These are phyloP conservation scores for Okamejei kenojei DNA, from an alignment of 2,797 vertebrate genomes.

Conservation along the genomic window DNA sequence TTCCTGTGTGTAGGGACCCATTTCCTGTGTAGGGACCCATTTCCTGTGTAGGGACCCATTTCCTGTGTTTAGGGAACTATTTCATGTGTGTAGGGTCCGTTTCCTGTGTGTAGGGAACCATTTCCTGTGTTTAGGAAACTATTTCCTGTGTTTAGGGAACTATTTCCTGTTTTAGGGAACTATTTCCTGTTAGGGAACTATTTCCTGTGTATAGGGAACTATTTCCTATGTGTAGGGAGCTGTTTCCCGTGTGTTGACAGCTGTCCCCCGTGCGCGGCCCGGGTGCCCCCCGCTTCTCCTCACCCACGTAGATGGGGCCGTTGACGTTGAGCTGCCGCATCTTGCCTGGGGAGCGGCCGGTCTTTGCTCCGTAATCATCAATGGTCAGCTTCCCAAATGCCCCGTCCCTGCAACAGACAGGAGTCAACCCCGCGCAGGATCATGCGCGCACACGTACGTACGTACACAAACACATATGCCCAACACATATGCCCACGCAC, in stretches of 20 bases:
- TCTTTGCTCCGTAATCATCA: conserved; percentile 90
- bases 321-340: conserved; percentile 94
- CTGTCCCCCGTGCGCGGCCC: too few species aligned
- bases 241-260: too few species aligned
- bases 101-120: neutral
- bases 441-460: neutral
- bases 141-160: neutral
- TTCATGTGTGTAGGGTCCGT: neutral
- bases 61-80: neutral
- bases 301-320: conserved; percentile 83
- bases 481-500: too few species aligned
- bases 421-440: neutral
- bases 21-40: too few species aligned
- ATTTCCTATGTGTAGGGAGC: too few species aligned
- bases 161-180: neutral
- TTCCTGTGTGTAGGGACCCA: too few species aligned
- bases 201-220: neutral
- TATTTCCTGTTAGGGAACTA: neutral
- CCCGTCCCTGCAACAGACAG: conserved; percentile 68
- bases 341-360: conserved; percentile 77
- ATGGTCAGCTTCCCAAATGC: conserved; percentile 87
- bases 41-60: neutral
- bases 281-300: conserved; percentile 44
- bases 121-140: neutral
- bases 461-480: neutral